A percentile compares a stretch with the other conserved stretches of the same genome.
Conservation (phyloP, 2,888 invertebrate species). For the Mayetiola destructor region DNA sequence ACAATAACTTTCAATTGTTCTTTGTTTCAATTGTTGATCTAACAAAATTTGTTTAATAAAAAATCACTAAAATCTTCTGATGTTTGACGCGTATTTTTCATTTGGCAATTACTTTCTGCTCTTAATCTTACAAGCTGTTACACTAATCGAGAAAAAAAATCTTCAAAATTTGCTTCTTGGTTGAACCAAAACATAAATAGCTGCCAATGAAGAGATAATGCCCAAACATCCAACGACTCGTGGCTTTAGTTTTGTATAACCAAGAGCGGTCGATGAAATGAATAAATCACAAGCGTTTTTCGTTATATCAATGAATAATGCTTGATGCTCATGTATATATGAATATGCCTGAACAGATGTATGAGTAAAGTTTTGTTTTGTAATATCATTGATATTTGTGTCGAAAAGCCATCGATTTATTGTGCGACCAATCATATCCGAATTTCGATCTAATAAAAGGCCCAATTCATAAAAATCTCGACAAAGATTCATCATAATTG, state of each 20-base stretch:
- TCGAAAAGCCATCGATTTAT: neutral
- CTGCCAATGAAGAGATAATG: constrained; percentile 65
- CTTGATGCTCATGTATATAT: constrained; percentile 37
- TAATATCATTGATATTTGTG: neutral
- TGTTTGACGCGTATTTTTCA: too few relatives aligned
- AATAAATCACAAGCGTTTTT: constrained; percentile 80
- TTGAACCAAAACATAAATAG: constrained; percentile 57
- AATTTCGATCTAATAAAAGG: constrained; percentile 39
- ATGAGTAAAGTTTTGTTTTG: constrained; percentile 21
- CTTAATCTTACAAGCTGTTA: too few relatives aligned
- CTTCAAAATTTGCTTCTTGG: constrained; percentile 72
- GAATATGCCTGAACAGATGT: constrained; percentile 35
- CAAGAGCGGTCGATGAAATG: constrained; percentile 69
- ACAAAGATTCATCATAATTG: constrained; percentile 61
- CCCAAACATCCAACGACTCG: constrained; percentile 66
- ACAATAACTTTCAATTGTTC: too few relatives aligned
- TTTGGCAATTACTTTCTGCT: too few relatives aligned
- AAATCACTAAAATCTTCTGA: too few relatives aligned
- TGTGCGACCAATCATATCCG: neutral
- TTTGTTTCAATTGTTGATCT: constrained; percentile 36
- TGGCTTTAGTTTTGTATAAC: constrained; percentile 61
- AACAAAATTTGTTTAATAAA: too few relatives aligned
- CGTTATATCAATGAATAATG: constrained; percentile 63
- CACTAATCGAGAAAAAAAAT: too few relatives aligned
- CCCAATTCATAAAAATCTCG: constrained; percentile 76